Percentiles rank a stretch among this genome's conserved stretches.
Evolutionary conservation across 2,888 invertebrate species (phyloP).

Genomic region (Chalcosyrphus nemorum): DNA sequence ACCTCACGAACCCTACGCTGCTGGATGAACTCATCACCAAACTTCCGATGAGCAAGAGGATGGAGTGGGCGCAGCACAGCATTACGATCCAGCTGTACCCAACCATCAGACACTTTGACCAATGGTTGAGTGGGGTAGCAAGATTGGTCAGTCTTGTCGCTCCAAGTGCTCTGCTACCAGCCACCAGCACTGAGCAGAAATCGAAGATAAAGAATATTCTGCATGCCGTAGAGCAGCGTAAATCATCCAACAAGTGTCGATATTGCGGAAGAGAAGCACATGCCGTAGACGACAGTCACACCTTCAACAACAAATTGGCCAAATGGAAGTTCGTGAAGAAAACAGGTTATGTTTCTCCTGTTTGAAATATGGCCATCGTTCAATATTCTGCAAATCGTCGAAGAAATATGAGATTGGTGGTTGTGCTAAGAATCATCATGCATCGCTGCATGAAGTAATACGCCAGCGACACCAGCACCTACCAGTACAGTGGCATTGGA

Average conservation of each 20-base stretch:
- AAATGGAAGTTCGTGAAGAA: constrained; percentile 9
- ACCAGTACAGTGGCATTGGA: background rate
- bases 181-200: background rate
- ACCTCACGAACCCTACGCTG: background rate
- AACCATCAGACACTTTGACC: background rate
- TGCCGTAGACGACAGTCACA: background rate
- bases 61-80: constrained; percentile 24
- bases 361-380: background rate
- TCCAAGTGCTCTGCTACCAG: background rate
- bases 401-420: background rate
- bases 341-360: constrained; percentile 23
- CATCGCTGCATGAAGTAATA: background rate
- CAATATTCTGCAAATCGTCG: background rate
- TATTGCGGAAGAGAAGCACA: background rate
- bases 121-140: too few species aligned
- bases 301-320: background rate
- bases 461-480: background rate
- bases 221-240: background rate
- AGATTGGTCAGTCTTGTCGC: background rate
- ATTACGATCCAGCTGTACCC: background rate
- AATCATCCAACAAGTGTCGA: background rate
- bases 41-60: background rate
- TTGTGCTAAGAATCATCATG: constrained; percentile 6
- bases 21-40: background rate
- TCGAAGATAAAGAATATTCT: background rate